Base-by-base conservation (phyloP, 2,888 invertebrate species). In the Phortica magna region DNA sequence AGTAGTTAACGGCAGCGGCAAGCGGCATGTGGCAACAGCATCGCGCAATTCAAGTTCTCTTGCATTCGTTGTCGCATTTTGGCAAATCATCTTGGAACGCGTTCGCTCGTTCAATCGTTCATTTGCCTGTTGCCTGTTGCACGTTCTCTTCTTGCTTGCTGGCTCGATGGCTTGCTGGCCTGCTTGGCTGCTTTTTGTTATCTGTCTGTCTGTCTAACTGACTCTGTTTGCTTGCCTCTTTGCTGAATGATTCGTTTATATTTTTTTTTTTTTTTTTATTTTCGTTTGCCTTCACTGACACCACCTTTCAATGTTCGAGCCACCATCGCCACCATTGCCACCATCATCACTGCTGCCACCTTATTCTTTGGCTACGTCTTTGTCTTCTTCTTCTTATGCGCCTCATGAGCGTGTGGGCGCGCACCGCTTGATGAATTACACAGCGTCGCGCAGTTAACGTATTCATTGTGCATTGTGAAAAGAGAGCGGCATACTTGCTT, bases 21-120 rank as follows among this genome's bases (percentile, higher is more conserved):
- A 22, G 31, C 31, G 85, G 83, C 81, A 84, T 81, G 84, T 84
- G 48, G 70, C 73, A 17, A 64, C 68, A 42, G 9, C 61, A 43
- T 7, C 14, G 73, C 71, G 75, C 48, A 48, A 65, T 31, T 76
- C 55, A 64, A 39, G 17, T 72, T 72, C 61, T 7, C 53, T 65
- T 31, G 65, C 64, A 76, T 78, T 68, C 73, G 65, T 41, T 17
- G n/a, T 42, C n/a, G 68, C 53, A 59, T 59, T 59, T 59, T 59
- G 59, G 59, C 17, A 59, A 59, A 59, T 59, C 59, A 59, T 59
- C 59, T 59, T 17, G 7, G 59, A 7, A 59, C 59, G 59, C 31
- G 31, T 31, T 31, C 31, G 31, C 7, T 48, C 48, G 48, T 48
- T 9, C 48, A 2, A 2, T 12, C 48, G 9, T 48, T 48, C 9